phyloP scores from a whole-genome alignment of 1,140 invertebrate species.

The Trachymyrmex cornetzi region DNA sequence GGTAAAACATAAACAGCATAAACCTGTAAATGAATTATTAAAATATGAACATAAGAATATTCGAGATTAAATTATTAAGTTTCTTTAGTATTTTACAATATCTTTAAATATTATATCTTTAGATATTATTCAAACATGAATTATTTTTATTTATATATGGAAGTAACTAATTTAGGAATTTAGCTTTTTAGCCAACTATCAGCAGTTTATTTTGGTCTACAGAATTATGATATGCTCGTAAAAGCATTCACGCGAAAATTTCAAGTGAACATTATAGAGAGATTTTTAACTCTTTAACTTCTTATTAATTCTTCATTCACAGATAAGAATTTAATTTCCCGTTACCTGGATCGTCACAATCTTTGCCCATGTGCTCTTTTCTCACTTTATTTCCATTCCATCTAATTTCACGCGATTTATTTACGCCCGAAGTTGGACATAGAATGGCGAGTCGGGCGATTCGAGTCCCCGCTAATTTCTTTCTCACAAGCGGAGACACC shows the following conservation, averaged over 20 bases:
- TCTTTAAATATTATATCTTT: background rate
- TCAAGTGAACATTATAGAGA: constrained; percentile 5
- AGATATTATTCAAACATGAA: background rate
- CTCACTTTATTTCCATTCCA: constrained; percentile 39
- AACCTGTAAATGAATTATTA: background rate
- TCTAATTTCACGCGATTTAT: constrained; percentile 50
- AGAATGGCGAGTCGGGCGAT: constrained; percentile 61
- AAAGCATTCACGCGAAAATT: background rate
- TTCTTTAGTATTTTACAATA: background rate
- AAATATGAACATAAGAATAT: background rate
- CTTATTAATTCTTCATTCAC: background rate
- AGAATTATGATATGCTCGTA: background rate
- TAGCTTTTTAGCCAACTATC: background rate
- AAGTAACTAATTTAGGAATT: background rate
- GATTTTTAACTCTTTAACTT: constrained; percentile 1
- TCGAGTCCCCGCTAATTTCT: constrained; percentile 79
- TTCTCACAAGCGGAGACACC: constrained; percentile 77
- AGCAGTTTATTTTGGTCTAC: background rate
- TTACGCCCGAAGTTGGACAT: constrained; percentile 43
- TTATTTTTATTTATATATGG: background rate
- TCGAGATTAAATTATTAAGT: background rate
- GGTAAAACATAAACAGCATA: background rate
- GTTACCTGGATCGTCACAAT: background rate
- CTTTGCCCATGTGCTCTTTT: background rate
- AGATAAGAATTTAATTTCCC: constrained; percentile 22